Conservation (phyloP, 2,113 vertebrate species). For the Caranx melampygus region DNA sequence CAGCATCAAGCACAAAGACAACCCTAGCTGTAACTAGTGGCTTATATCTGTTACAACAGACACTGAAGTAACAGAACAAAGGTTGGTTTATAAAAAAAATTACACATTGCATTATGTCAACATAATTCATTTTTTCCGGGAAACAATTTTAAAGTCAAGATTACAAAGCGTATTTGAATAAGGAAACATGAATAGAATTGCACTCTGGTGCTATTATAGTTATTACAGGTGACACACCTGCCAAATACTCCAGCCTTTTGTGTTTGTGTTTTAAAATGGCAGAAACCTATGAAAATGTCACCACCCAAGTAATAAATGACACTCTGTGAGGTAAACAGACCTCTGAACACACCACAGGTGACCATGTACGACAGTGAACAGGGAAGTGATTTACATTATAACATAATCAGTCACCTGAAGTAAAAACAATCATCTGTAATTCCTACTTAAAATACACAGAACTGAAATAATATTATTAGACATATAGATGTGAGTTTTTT, state of each 20-base stretch:
- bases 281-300: too few relatives aligned
- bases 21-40: too few relatives aligned
- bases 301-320: too few relatives aligned
- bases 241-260: neutral
- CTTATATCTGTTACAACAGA: too few relatives aligned
- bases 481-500: too few relatives aligned
- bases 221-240: neutral
- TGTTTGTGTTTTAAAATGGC: too few relatives aligned
- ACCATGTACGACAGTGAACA: neutral
- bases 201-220: too few relatives aligned
- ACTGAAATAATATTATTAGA: too few relatives aligned
- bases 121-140: neutral
- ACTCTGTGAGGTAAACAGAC: neutral
- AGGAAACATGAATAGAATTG: neutral
- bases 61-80: too few relatives aligned
- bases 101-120: too few relatives aligned
- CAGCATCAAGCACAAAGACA: too few relatives aligned
- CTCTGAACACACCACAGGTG: neutral
- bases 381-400: neutral
- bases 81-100: too few relatives aligned
- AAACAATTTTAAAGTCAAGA: neutral
- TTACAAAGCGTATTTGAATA: neutral
- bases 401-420: neutral
- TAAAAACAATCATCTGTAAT: neutral
- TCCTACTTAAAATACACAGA: neutral